Evolutionary conservation across 2,113 vertebrate species (phyloP).

Genomic region (Nycticryphes semicollaris): DNA sequence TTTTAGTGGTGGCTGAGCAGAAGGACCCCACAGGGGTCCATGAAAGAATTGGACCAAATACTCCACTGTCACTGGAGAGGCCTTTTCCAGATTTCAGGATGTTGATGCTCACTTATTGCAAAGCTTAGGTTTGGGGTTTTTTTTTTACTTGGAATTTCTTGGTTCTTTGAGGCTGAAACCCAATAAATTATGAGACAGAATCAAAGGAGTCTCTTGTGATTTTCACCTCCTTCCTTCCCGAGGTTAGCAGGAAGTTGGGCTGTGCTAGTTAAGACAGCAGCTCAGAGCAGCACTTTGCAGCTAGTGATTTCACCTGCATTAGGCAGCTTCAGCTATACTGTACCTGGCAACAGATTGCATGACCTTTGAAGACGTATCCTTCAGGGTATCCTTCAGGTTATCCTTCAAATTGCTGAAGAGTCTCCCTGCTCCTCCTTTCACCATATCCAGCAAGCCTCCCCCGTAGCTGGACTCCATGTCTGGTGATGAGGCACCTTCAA

Average conservation of each 20-base stretch:
- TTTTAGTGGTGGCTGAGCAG: not conserved
- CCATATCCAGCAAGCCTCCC: constrained; percentile 95
- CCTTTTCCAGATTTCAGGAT: not conserved
- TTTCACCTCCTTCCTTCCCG: not conserved
- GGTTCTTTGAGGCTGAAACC: not conserved
- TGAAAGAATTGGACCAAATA: not conserved
- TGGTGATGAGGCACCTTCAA: constrained; percentile 79
- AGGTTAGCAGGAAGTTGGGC: not conserved
- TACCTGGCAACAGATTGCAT: constrained; percentile 98
- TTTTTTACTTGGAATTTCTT: not conserved
- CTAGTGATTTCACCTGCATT: not conserved
- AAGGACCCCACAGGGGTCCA: not conserved
- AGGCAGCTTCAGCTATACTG: not conserved
- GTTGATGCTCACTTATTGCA: not conserved
- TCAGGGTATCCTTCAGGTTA: constrained; percentile 97
- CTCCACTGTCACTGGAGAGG: not conserved
- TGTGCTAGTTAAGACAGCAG: not conserved
- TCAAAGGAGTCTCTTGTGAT: not conserved
- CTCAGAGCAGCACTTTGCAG: not conserved
- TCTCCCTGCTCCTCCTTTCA: constrained; percentile 96
- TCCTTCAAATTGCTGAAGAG: constrained; percentile 99
- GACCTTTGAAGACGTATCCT: constrained; percentile 97
- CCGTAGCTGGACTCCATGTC: constrained; percentile 94
- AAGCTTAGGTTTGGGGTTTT: not conserved
- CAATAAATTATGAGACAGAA: not conserved